These are phyloP conservation scores for Anoplolepis gracilipes DNA, from an alignment of 1,140 invertebrate species.

Conservation along the genomic window DNA sequence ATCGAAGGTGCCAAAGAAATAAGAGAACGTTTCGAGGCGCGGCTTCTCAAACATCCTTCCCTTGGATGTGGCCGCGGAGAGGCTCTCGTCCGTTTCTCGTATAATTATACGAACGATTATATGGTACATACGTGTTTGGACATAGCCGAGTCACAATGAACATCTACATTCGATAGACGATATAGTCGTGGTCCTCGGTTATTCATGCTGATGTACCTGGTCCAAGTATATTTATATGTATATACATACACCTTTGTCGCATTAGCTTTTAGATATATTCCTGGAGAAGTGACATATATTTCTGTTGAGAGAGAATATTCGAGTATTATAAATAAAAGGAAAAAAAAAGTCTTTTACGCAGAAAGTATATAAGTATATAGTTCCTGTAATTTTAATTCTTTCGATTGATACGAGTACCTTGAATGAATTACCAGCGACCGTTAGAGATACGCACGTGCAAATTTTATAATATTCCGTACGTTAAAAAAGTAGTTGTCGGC, in stretches of 20 bases:
- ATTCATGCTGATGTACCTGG: conserved; percentile 18
- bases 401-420: not conserved
- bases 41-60: conserved; percentile 84
- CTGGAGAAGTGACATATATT: not conserved
- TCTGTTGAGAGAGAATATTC: not conserved
- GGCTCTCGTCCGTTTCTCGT: conserved; percentile 43
- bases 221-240: not conserved
- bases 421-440: not conserved
- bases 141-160: conserved; percentile 9
- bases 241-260: conserved; percentile 23
- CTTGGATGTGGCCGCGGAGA: conserved; percentile 74
- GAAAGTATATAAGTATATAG: not conserved
- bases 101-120: conserved; percentile 53
- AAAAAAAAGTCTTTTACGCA: not conserved
- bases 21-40: conserved; percentile 78
- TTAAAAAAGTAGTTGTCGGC: conserved; percentile 12
- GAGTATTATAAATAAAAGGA: too few relatives aligned
- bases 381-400: not conserved
- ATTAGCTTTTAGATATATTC: conserved; percentile 14
- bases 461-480: conserved; percentile 35
- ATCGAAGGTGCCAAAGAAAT: conserved; percentile 82
- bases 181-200: conserved; percentile 5
- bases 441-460: not conserved
- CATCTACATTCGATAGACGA: conserved; percentile 21
- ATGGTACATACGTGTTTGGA: conserved; percentile 27